Evolutionary conservation across 2,113 vertebrate species (phyloP).

Genomic region (Crypturellus undulatus): DNA sequence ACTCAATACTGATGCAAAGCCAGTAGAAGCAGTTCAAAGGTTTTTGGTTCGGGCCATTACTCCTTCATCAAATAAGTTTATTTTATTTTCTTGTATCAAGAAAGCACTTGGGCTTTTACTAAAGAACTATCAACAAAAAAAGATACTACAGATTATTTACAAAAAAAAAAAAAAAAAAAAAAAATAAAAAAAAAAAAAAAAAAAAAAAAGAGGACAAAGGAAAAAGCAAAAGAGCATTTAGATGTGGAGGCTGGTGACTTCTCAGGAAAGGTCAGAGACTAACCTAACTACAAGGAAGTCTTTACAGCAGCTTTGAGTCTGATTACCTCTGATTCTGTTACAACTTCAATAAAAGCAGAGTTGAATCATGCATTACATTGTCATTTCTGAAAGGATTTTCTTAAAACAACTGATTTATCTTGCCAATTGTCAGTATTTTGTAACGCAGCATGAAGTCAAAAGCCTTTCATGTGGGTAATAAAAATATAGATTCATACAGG

Average conservation of each 20-base stretch:
- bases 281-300: background rate
- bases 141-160: background rate
- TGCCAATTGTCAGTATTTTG: background rate
- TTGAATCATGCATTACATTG: background rate
- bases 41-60: background rate
- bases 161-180: background rate
- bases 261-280: background rate
- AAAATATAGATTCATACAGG: background rate
- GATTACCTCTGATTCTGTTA: background rate
- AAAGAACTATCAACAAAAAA: background rate
- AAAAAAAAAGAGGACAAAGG: background rate
- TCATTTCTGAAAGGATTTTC: background rate
- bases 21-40: background rate
- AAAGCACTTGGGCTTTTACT: background rate
- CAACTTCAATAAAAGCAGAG: background rate
- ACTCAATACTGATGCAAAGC: background rate
- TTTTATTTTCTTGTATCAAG: background rate
- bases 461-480: background rate
- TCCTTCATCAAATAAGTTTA: background rate
- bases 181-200: background rate
- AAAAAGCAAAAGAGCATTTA: background rate
- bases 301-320: background rate
- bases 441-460: background rate
- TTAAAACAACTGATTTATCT: background rate
- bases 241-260: background rate